These are phyloP conservation scores for Lepilemur septentrionalis DNA, from an alignment of 2,797 vertebrate genomes.

Conservation along the genomic window DNA sequence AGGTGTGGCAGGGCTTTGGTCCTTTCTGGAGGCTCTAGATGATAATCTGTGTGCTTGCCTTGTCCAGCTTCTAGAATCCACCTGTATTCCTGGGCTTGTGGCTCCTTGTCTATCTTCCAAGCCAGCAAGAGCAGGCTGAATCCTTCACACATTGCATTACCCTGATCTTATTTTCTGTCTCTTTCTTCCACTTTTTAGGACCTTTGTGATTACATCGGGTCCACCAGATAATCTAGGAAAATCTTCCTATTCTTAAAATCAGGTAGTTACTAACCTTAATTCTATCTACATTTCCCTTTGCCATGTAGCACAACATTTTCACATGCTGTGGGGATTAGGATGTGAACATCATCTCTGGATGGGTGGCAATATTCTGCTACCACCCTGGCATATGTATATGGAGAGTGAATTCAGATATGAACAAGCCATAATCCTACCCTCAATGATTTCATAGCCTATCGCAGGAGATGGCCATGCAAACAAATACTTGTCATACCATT, in stretches of 20 bases:
- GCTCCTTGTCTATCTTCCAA: not conserved
- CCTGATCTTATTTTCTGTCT: not conserved
- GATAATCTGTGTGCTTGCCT: not conserved
- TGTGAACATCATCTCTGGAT: not conserved
- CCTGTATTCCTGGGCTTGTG: not conserved
- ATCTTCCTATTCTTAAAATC: not conserved
- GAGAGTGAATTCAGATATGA: not conserved
- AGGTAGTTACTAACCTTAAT: not conserved
- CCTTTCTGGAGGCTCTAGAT: not conserved
- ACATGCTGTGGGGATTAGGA: not conserved
- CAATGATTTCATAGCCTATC: not conserved
- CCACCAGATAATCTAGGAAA: not conserved
- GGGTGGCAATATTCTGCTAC: not conserved
- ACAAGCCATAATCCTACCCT: not conserved
- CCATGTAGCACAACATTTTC: not conserved
- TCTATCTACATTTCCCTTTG: not conserved
- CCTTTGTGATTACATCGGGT: not conserved
- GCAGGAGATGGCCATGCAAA: not conserved
- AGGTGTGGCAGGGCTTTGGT: not conserved
- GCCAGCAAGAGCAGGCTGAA: not conserved
- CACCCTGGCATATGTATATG: not conserved
- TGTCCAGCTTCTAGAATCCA: not conserved
- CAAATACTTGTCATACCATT: not conserved
- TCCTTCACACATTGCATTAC: not conserved
- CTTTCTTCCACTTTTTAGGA: not conserved